Conservation (phyloP, 2,113 vertebrate genomes). For the Lasiurus cinereus region DNA sequence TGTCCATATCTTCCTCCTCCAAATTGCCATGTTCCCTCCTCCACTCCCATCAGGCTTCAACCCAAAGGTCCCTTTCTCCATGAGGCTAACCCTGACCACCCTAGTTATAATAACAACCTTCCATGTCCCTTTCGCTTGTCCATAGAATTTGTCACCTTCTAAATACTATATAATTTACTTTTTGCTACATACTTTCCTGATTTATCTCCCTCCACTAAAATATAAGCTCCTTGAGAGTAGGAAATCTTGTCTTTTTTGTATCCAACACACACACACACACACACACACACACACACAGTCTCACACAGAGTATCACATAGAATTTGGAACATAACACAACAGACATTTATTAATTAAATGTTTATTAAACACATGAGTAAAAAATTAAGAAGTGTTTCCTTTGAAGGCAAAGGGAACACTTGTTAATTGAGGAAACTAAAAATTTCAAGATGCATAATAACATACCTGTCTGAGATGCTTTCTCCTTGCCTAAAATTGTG, state of each 20-base stretch:
- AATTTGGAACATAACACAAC: not conserved
- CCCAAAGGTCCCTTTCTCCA: not conserved
- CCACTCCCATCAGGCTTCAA: not conserved
- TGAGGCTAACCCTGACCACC: not conserved
- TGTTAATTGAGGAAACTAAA: not conserved
- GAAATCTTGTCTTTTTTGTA: not conserved
- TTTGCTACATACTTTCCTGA: not conserved
- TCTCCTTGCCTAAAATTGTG: not conserved
- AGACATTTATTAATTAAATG: slow-evolving; percentile 15
- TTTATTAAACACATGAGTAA: not conserved
- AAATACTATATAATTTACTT: not conserved
- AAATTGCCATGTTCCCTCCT: not conserved
- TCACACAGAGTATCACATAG: not conserved
- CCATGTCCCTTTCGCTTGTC: not conserved
- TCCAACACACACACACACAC: not conserved
- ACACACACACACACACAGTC: not conserved
- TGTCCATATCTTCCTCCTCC: not conserved
- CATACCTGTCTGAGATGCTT: not conserved
- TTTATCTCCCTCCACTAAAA: slow-evolving; percentile 4
- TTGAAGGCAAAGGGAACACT: not conserved
- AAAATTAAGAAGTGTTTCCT: slow-evolving; percentile 33
- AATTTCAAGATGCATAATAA: not conserved
- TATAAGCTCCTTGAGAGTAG: not conserved
- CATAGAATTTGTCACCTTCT: slow-evolving; percentile 13
- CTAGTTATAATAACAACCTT: not conserved